Conservation (phyloP, 1,140 invertebrate species). For the Pseudomyrmex gracilis region DNA sequence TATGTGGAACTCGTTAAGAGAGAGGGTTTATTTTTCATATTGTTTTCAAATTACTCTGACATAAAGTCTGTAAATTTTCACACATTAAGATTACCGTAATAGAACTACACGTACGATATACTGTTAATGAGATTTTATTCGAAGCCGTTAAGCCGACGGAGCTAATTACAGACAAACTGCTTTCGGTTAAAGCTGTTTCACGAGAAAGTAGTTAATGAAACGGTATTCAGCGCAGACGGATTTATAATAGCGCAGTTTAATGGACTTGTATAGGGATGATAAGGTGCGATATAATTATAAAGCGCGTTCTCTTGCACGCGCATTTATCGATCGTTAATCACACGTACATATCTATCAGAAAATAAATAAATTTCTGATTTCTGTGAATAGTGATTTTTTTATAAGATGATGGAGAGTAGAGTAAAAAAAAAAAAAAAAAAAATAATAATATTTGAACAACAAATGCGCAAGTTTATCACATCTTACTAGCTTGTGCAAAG, state of each 20-base stretch:
- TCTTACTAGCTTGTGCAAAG: no score
- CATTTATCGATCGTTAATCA: slow-evolving; percentile 41
- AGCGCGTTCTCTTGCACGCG: slow-evolving; percentile 36
- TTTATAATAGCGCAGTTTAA: slow-evolving; percentile 72
- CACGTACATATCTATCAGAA: not conserved
- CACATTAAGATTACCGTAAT: not conserved
- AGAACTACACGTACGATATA: slow-evolving; percentile 16
- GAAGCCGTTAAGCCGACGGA: slow-evolving; percentile 45
- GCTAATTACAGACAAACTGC: slow-evolving; percentile 59
- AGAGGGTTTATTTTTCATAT: no score
- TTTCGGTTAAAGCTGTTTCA: slow-evolving; percentile 51
- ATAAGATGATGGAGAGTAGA: not conserved
- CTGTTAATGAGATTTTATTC: slow-evolving; percentile 66
- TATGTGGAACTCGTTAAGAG: no score
- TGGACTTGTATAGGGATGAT: slow-evolving; percentile 59
- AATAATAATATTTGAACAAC: not conserved
- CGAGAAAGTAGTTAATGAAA: slow-evolving; percentile 69
- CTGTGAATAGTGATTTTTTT: not conserved
- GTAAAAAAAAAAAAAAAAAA: no score
- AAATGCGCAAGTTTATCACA: not conserved
- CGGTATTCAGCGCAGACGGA: slow-evolving; percentile 54
- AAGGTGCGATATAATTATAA: slow-evolving; percentile 61
- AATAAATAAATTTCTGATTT: not conserved
- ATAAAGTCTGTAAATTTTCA: not conserved
- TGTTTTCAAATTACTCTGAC: no score